A percentile compares a stretch with the other conserved stretches of the same genome.
phyloP scores from a whole-genome alignment of 2,113 vertebrate species.

The Pipa parva region DNA sequence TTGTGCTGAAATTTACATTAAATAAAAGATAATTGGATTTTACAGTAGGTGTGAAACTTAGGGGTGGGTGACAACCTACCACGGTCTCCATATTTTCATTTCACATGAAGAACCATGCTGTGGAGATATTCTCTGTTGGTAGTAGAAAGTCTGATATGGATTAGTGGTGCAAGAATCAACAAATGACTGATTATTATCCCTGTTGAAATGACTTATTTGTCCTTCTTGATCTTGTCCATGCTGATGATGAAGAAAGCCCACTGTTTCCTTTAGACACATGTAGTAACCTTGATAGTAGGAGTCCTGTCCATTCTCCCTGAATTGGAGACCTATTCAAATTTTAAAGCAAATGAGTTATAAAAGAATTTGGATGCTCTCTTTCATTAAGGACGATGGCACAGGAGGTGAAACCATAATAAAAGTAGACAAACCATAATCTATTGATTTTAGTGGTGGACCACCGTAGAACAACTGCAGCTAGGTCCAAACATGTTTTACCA shows the following conservation, averaged over 20 bases:
- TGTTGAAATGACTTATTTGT: constrained; percentile 49
- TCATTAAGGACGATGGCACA: too few species aligned
- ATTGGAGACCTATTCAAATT: too few species aligned
- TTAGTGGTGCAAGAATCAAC: not conserved
- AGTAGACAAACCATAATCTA: too few species aligned
- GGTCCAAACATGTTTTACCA: too few species aligned
- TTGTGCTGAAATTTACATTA: too few species aligned
- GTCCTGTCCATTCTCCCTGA: constrained; percentile 48
- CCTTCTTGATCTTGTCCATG: constrained; percentile 53
- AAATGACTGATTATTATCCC: constrained; percentile 42
- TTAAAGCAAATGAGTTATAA: too few species aligned
- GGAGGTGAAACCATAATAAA: too few species aligned
- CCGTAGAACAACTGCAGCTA: too few species aligned
- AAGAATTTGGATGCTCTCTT: too few species aligned
- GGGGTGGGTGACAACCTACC: constrained; percentile 51
- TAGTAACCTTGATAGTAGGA: constrained; percentile 56
- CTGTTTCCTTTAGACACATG: constrained; percentile 60
- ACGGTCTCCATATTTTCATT: constrained; percentile 59
- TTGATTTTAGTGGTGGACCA: too few species aligned
- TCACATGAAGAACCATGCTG: constrained; percentile 45
- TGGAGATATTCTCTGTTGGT: constrained; percentile 44
- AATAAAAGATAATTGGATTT: too few species aligned
- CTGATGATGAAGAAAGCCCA: constrained; percentile 55
- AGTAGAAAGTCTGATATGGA: constrained; percentile 23
- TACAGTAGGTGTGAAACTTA: too few species aligned